Conservation (phyloP, 2,888 invertebrate genomes). For the Pseudococcus jackbeardsleyi region DNA sequence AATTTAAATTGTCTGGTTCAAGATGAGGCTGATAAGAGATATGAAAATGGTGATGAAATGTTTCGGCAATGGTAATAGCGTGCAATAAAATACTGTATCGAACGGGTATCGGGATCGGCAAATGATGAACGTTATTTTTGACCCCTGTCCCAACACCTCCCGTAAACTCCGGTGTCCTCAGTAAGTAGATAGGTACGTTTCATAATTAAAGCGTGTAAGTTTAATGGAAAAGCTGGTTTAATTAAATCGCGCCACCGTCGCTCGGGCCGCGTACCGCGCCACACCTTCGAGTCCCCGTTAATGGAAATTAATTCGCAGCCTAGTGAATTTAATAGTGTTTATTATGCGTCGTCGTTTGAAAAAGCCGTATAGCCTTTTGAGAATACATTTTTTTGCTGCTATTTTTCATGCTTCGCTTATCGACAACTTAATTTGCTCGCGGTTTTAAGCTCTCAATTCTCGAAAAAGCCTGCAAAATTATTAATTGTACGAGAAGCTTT, state of each 20-base stretch:
- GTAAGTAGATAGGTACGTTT: background rate
- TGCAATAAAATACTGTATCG: too few relatives aligned
- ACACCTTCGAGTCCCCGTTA: background rate
- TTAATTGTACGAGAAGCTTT: constrained; percentile 7
- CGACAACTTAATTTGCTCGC: constrained; percentile 17
- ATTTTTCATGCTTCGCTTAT: constrained; percentile 7
- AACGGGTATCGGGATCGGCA: background rate
- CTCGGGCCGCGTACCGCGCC: background rate
- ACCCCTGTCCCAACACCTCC: background rate
- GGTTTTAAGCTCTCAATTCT: background rate
- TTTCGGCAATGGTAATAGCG: too few relatives aligned
- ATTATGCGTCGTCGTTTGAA: constrained; percentile 17
- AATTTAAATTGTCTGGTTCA: too few relatives aligned
- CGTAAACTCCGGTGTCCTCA: background rate
- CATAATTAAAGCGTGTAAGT: constrained; percentile 33
- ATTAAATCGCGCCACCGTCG: constrained; percentile 8
- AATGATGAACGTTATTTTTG: background rate
- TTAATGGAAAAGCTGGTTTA: constrained; percentile 40
- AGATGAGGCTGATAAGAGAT: too few relatives aligned
- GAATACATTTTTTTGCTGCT: background rate
- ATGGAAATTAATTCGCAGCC: constrained; percentile 9
- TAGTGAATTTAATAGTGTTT: constrained; percentile 1
- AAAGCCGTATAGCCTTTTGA: background rate
- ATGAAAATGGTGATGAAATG: too few relatives aligned
- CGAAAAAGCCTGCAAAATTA: background rate